Base-by-base conservation (phyloP, 2,113 vertebrate species). In the Pterocles orientalis region DNA sequence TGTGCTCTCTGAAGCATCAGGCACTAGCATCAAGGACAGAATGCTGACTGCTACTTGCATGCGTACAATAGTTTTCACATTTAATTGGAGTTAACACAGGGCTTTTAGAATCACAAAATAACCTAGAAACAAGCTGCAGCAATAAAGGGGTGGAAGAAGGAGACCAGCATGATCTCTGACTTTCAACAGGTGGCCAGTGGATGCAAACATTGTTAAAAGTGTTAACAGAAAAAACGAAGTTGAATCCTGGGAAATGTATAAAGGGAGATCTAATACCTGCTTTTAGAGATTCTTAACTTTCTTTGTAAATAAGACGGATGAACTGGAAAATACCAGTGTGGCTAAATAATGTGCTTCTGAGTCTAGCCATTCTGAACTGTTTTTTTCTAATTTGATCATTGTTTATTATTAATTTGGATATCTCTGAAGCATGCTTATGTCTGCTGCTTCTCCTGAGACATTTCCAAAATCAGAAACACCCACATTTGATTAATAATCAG, bases 391-490 rank as follows among this genome's bases (percentile, higher is more conserved):
- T 60, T 77, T 88, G 23, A 88, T 86, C 11, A 48, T 76, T 76
- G 18, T 47, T 88, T 83, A 62, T 71, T 43, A 62, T 31, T 66
- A 43, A 82, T 90, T 53, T 91, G 29, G 92, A 7, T 65, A 83
- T 28, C 62, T 91, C 58, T 66, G 45, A 92, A 80, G 71, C 12
- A 62, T 29, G 18, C 88, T 93, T 85, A 56, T 33, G 28, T 69
- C 73, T 90, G 50, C 43, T 47, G 25, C 69, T 65, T 89, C 66
- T 87, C 87, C 61, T 36, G 13, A 92, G 41, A 81, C 28, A 72
- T 76, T 85, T 87, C 62, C 94, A 91, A 82, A 87, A 36, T 14
- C 33, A 91, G 61, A 26, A 88, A 61, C 73, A 80, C 15, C 15
- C 21, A 15, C 9, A 36, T 19, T 82, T 79, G 51, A 82, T 86